These are phyloP conservation scores for Marisa cornuarietis DNA, from an alignment of 1,140 invertebrate genomes.

Conservation along the genomic window DNA sequence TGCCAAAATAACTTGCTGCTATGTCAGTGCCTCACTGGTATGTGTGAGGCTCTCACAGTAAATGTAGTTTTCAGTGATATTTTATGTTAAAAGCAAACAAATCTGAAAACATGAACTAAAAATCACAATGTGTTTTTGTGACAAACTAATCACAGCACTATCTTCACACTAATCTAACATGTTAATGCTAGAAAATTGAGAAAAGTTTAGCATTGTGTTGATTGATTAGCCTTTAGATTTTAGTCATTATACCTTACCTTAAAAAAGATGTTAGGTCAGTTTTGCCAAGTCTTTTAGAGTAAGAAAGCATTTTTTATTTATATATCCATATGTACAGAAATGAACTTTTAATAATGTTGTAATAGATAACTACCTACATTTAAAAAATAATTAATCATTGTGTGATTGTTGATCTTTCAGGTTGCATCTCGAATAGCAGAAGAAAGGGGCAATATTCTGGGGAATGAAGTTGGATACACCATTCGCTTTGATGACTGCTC, in stretches of 20 bases:
- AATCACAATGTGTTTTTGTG: neutral
- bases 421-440: slow-evolving; percentile 90
- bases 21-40: too few relatives aligned
- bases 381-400: neutral
- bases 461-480: slow-evolving; percentile 89
- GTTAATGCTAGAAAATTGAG: too few relatives aligned
- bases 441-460: slow-evolving; percentile 82
- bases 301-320: too few relatives aligned
- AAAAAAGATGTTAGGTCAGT: too few relatives aligned
- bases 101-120: too few relatives aligned
- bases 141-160: neutral
- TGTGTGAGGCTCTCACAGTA: neutral
- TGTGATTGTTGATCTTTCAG: slow-evolving; percentile 44
- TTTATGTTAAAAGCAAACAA: neutral
- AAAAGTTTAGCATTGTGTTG: too few relatives aligned
- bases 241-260: too few relatives aligned
- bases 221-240: too few relatives aligned
- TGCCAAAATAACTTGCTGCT: slow-evolving; percentile 9
- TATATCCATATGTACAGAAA: too few relatives aligned
- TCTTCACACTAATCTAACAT: neutral
- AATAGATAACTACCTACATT: neutral
- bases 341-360: too few relatives aligned
- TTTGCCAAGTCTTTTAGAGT: too few relatives aligned
- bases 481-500: slow-evolving; percentile 90
- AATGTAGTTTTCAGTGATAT: neutral